phyloP scores from a whole-genome alignment of 2,888 invertebrate species.

The Caenorhabditis sinica region DNA sequence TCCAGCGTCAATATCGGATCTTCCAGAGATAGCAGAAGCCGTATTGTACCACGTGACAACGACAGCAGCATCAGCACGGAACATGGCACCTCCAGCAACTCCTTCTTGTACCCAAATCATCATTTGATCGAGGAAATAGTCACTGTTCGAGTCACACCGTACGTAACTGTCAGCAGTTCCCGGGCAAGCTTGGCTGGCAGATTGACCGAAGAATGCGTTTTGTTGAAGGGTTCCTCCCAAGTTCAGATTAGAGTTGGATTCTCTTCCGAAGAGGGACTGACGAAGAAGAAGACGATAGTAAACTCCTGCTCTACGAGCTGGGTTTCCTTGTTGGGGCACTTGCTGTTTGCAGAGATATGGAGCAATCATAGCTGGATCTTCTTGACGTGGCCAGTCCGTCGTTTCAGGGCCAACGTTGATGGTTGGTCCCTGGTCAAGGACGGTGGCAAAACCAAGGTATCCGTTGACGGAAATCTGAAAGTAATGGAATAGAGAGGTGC shows the following conservation, averaged over 20 bases:
- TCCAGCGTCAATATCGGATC: constrained; percentile 82
- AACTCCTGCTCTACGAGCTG: constrained; percentile 79
- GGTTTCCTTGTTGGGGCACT: constrained; percentile 80
- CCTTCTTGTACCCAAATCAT: constrained; percentile 86
- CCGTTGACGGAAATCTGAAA: constrained; percentile 81
- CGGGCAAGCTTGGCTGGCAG: constrained; percentile 78
- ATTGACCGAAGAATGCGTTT: constrained; percentile 79
- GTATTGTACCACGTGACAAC: constrained; percentile 97
- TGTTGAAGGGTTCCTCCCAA: constrained; percentile 74
- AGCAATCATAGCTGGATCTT: constrained; percentile 83
- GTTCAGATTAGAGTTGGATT: constrained; percentile 77
- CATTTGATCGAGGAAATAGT: constrained; percentile 83
- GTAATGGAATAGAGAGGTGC: no score
- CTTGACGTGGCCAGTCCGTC: constrained; percentile 82
- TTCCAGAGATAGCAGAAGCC: constrained; percentile 85
- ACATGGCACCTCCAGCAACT: constrained; percentile 92
- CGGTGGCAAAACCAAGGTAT: constrained; percentile 83
- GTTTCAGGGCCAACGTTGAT: constrained; percentile 83
- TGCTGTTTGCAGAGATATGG: constrained; percentile 83
- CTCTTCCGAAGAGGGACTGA: constrained; percentile 81
- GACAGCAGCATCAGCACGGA: constrained; percentile 93
- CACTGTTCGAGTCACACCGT: constrained; percentile 78
- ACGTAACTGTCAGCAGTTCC: constrained; percentile 81
- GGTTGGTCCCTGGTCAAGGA: constrained; percentile 83
- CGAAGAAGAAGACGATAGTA: constrained; percentile 82